A percentile compares a stretch with the other conserved stretches of the same genome.
These are phyloP conservation scores for Eulemur mongoz DNA, from an alignment of 2,797 vertebrate species.

Conservation along the genomic window DNA sequence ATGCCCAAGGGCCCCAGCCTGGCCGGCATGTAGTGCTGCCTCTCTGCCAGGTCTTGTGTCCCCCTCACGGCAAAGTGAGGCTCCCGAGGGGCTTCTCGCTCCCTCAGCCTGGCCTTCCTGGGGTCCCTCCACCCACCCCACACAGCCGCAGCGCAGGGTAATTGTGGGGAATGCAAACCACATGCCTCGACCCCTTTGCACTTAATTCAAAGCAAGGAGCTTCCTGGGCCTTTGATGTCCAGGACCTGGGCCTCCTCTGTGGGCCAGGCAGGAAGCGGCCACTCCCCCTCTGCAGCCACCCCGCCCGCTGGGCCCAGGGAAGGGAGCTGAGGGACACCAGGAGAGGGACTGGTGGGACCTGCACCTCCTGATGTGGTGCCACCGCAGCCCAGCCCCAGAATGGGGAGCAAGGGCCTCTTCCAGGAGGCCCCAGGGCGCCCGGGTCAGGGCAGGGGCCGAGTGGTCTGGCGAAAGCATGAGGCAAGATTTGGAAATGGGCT, in stretches of 20 bases:
- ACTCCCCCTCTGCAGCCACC: not conserved
- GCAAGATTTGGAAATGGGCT: not conserved
- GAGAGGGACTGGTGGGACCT: not conserved
- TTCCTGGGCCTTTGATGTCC: constrained; percentile 66
- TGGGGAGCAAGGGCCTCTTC: not conserved
- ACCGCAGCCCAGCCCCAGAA: not conserved
- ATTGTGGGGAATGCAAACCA: constrained; percentile 54
- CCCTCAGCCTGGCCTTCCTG: not conserved
- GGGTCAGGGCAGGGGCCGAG: no score
- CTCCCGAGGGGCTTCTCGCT: not conserved
- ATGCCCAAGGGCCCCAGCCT: fast-evolving
- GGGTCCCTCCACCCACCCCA: not conserved
- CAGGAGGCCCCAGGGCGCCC: not conserved
- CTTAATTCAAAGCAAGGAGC: constrained; percentile 43
- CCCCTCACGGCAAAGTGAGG: not conserved
- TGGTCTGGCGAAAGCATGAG: not conserved
- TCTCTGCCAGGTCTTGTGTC: not conserved
- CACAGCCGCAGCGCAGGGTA: not conserved
- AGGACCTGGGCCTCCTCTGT: constrained; percentile 42
- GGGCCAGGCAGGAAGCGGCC: constrained; percentile 52
- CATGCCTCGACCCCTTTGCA: constrained; percentile 46
- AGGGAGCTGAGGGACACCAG: not conserved
- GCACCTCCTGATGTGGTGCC: not conserved
- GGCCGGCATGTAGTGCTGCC: not conserved
- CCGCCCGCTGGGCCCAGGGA: not conserved